Evolutionary conservation across 2,797 vertebrate genomes (phyloP), one percentile per base, ranked within the genome.

Genomic region (Meda fulgida): DNA sequence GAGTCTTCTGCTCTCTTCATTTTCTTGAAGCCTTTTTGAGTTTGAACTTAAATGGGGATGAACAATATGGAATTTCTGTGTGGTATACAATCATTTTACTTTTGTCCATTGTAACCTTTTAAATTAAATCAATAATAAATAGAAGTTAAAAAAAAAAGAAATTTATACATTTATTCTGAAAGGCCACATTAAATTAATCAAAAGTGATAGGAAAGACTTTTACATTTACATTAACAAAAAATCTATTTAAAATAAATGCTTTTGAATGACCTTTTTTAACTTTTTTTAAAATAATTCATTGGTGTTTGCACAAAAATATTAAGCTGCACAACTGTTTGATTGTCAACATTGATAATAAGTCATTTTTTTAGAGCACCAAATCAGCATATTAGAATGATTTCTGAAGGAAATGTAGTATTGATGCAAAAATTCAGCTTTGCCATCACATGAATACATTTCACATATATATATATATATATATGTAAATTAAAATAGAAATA

Each of bases 1-100:
- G 89, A 85, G 97, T 95, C 26, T 75, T 31, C 5, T 71, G 70
- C 31, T 82, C 8, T 29, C 6, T 18, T 7, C 2, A 7, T 40
- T 5, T 63, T 70, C 53, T 26, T 29, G 29, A n/a, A 26, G 60
- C n/a, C 23, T 48, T 40, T 5, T 31, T 29, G 11, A 78, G 46
- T 46, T 70, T 0, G 14, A 43, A 3, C 26, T 76, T 36, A 34
- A 16, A 60, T 26, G 26, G 26, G 21, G 1, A 38, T 69, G 36
- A 19, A 18, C 43, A 73, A 31, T 73, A 19, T 7, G 43, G 0
- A 3, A 48, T 72, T 29, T 18, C n/a, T 72, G 26, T 73, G 29
- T 36, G 2, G 43, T 46, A 29, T n/a, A 34, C 4, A 21, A 19
- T 16, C 0, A 8, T 43, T 71, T 5, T 71, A 71, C 38, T 70